These are phyloP conservation scores for Drosophila pallidifrons DNA, from an alignment of 1,140 invertebrate genomes.

Conservation along the genomic window DNA sequence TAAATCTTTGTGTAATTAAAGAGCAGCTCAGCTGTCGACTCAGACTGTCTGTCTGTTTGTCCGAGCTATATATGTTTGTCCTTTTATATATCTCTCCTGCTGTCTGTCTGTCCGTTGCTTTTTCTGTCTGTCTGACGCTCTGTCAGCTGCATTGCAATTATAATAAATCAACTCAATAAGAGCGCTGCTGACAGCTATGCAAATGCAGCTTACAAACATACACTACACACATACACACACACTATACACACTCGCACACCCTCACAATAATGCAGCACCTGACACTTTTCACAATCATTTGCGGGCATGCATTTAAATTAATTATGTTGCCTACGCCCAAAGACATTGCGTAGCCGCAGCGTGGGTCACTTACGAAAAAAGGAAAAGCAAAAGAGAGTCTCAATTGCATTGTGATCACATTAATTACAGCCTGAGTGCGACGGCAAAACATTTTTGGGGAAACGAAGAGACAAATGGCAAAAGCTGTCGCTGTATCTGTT, in stretches of 20 bases:
- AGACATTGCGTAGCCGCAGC: not conserved
- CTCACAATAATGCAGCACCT: constrained; percentile 46
- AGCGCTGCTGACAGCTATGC: constrained; percentile 57
- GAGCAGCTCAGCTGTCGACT: constrained; percentile 16
- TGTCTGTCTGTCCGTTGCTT: constrained; percentile 1
- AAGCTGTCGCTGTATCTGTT: constrained; percentile 16
- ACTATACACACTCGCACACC: no score
- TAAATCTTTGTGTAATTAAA: constrained; percentile 35
- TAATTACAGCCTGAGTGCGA: constrained; percentile 61
- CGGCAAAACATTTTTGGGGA: constrained; percentile 50
- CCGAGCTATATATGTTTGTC: not conserved
- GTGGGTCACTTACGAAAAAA: not conserved
- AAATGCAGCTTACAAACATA: constrained; percentile 60
- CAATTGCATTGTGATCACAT: constrained; percentile 56
- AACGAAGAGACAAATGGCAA: constrained; percentile 62
- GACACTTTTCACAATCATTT: constrained; percentile 79
- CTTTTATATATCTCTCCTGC: no score
- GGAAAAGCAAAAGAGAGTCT: not conserved
- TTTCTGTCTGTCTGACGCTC: constrained; percentile 28
- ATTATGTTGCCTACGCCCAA: constrained; percentile 62
- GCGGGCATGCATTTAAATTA: constrained; percentile 72
- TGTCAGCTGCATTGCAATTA: constrained; percentile 79
- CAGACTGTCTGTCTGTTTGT: not conserved
- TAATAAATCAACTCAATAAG: constrained; percentile 79
- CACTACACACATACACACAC: constrained; percentile 39